A percentile compares a stretch with the other conserved stretches of the same genome.
These are phyloP conservation scores for Cancer borealis DNA, from an alignment of 2,888 invertebrate species.

Conservation along the genomic window DNA sequence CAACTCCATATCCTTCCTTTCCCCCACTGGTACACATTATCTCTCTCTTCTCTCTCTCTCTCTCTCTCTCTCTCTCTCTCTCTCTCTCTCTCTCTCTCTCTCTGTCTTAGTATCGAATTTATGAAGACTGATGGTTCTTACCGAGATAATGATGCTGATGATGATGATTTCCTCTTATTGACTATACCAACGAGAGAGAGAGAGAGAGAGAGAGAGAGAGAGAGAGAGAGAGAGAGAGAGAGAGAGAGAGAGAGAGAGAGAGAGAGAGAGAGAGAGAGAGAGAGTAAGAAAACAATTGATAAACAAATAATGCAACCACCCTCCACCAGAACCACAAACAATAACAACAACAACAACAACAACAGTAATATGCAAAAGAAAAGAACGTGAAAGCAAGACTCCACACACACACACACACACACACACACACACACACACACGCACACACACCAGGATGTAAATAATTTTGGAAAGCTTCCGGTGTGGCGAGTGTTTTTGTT, in stretches of 20 bases:
- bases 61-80: background rate
- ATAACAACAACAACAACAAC: background rate
- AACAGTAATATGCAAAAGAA: background rate
- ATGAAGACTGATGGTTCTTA: background rate
- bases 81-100: constrained; percentile 49
- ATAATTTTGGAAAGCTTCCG: background rate
- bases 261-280: constrained; percentile 10
- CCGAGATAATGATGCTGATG: no score
- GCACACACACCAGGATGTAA: background rate
- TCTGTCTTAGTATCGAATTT: background rate
- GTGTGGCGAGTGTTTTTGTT: background rate
- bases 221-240: constrained; percentile 49
- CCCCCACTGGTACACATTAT: background rate
- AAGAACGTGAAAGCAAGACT: background rate
- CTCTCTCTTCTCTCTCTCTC: background rate
- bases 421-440: background rate
- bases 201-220: constrained; percentile 49
- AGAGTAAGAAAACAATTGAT: background rate
- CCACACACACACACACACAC: background rate
- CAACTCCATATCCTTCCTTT: background rate
- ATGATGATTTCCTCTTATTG: background rate
- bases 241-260: constrained; percentile 49
- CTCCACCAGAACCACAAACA: no score
- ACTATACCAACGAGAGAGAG: background rate
- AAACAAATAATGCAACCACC: no score